Conservation (phyloP, 2,113 vertebrate species). For the Aix galericulata region DNA sequence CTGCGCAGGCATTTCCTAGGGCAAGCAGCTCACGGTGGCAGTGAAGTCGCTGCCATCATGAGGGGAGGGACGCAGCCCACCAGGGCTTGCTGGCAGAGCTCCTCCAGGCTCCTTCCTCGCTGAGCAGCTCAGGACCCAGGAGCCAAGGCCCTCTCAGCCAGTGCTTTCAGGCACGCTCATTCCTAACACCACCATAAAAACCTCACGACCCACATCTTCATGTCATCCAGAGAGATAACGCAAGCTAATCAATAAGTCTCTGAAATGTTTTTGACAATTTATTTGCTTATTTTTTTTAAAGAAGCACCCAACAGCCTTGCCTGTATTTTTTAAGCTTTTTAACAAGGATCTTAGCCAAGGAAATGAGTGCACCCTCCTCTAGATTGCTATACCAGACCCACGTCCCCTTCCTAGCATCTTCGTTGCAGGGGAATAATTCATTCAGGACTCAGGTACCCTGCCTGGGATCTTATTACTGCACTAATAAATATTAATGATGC, state of each 20-base stretch:
- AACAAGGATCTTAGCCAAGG: not conserved
- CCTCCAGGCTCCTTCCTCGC: not conserved
- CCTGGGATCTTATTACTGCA: not conserved
- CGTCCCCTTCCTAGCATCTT: not conserved
- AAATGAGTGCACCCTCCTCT: not conserved
- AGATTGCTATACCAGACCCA: not conserved
- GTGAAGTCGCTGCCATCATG: not conserved
- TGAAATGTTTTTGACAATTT: not conserved
- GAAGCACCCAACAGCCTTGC: not conserved
- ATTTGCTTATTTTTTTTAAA: not conserved
- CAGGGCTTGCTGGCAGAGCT: not conserved
- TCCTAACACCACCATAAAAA: not conserved
- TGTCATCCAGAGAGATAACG: not conserved
- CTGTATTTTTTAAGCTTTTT: not conserved
- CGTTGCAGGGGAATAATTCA: not conserved
- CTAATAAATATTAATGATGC: not conserved
- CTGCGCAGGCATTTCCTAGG: not conserved
- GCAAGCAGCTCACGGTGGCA: not conserved
- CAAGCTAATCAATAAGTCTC: not conserved
- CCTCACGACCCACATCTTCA: not conserved
- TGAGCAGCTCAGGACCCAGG: not conserved
- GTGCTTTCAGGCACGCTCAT: accelerated
- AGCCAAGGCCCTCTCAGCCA: not conserved
- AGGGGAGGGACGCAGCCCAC: not conserved
- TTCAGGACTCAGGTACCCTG: not conserved